Evolutionary conservation across 1,140 invertebrate species (phyloP), one percentile per base, ranked within the genome.

Genomic region (Parapsyche elsis): DNA sequence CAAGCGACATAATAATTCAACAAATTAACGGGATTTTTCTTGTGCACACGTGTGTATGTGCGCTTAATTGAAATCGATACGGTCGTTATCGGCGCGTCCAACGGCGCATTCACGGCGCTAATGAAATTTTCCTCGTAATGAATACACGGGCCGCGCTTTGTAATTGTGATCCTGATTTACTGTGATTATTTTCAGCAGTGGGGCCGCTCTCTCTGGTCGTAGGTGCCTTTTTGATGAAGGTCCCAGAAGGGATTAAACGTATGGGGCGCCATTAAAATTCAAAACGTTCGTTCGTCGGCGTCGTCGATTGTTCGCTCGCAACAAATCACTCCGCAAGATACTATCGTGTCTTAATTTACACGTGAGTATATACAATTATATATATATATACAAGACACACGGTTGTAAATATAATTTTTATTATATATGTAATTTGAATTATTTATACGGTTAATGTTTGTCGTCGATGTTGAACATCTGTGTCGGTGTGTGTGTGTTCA

Each of bases 121-220:
- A 61, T 61, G 57, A 61, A 61, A 61, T 61, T 61, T 61, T 61
- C 57, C 57, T 2, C 57, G 57, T 19, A 61, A 19, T 61, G 21
- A 61, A 61, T 38, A 61, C 57, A 61, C 30, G 7, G 30, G 30
- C 57, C 57, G 57, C 57, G 57, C 57, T 61, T 61, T 61, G 57
- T 61, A 61, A 61, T 61, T 61, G 57, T 61, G 57, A 61, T 61
- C 57, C 57, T 61, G 57, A 61, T 61, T 61, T 61, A 61, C 57
- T 61, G 16, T 61, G 19, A 61, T 61, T 61, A 61, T 61, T 61
- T 53, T 61, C 9, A 61, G n/a, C 57, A 16, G 57, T 5, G 16
- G 14, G 57, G 9, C 21, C 57, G 9, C 7, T 38, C 30, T 38
- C 30, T 38, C 30, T 38, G 2, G 1, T 4, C 7, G 30, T 38